Evolutionary conservation across 2,797 vertebrate species (phyloP).

Genomic region (Poecile montanus): DNA sequence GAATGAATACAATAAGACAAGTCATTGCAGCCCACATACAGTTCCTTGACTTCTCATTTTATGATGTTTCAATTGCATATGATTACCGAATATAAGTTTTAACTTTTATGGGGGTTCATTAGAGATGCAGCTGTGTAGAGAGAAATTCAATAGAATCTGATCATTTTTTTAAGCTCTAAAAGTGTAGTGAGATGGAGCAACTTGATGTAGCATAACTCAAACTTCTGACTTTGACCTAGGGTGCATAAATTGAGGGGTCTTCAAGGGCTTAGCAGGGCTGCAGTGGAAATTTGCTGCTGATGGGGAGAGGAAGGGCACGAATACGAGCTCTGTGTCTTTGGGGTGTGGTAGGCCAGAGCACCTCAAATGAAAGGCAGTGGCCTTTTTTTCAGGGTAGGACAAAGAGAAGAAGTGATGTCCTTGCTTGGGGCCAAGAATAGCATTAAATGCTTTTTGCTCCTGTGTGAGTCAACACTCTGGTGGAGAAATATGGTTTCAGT

Average conservation of each 20-base stretch:
- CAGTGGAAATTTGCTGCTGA: neutral
- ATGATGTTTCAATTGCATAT: conserved; percentile 65
- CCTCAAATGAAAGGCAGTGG: neutral
- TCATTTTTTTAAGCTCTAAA: conserved; percentile 26
- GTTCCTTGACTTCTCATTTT: conserved; percentile 69
- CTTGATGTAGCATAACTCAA: conserved; percentile 19
- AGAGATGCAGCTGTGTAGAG: conserved; percentile 56
- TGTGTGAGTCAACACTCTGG: neutral
- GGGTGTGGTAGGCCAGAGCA: neutral
- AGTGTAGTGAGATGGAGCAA: conserved; percentile 37
- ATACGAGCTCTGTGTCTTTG: neutral
- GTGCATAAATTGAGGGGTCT: neutral
- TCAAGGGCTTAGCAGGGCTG: neutral
- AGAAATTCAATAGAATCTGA: conserved; percentile 50
- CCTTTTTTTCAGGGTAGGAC: neutral
- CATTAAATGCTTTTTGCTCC: neutral
- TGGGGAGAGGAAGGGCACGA: neutral
- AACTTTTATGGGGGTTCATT: conserved; percentile 65
- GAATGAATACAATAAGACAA: conserved; percentile 72
- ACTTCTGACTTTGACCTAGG: neutral
- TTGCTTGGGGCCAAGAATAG: neutral
- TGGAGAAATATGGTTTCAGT: neutral
- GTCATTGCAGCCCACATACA: conserved; percentile 66
- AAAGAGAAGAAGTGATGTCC: neutral
- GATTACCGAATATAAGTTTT: conserved; percentile 61